Percentiles rank a stretch among this genome's conserved stretches.
Evolutionary conservation across 2,113 vertebrate species (phyloP).

Genomic region (Ascaphus truei): DNA sequence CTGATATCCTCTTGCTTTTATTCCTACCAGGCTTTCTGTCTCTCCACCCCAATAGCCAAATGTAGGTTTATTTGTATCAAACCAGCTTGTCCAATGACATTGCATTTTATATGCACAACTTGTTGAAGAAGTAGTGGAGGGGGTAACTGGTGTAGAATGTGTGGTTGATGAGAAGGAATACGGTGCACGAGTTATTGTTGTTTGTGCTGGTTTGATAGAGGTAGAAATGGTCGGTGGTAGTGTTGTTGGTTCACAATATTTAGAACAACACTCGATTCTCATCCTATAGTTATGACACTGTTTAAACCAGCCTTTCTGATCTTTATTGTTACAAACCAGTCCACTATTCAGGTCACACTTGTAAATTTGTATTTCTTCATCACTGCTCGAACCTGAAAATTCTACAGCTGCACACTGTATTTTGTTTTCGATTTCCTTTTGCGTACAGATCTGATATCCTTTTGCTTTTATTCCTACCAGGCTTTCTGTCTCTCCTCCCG

Average conservation of each 20-base stretch:
- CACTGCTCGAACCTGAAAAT: neutral
- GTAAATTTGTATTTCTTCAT: neutral
- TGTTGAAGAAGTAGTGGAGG: too few relatives aligned
- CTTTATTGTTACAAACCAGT: neutral
- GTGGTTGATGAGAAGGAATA: too few relatives aligned
- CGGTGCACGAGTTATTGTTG: too few relatives aligned
- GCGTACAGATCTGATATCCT: neutral
- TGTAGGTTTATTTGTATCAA: too few relatives aligned
- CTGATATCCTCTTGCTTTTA: too few relatives aligned
- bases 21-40: too few relatives aligned
- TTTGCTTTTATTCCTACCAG: neutral
- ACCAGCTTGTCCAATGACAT: too few relatives aligned
- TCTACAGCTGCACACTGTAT: neutral
- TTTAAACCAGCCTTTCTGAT: neutral
- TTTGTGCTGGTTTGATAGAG: too few relatives aligned
- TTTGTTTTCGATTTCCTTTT: neutral
- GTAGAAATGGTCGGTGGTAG: too few relatives aligned
- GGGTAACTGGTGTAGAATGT: too few relatives aligned
- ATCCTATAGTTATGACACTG: neutral
- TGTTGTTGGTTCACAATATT: neutral
- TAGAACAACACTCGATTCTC: neutral
- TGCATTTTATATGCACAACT: too few relatives aligned
- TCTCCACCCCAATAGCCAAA: too few relatives aligned
- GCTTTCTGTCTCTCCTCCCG: neutral
- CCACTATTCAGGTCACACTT: neutral